A percentile compares a stretch with the other conserved stretches of the same genome.
Conservation (phyloP, 2,113 vertebrate species). For the Hyperoodon ampullatus region DNA sequence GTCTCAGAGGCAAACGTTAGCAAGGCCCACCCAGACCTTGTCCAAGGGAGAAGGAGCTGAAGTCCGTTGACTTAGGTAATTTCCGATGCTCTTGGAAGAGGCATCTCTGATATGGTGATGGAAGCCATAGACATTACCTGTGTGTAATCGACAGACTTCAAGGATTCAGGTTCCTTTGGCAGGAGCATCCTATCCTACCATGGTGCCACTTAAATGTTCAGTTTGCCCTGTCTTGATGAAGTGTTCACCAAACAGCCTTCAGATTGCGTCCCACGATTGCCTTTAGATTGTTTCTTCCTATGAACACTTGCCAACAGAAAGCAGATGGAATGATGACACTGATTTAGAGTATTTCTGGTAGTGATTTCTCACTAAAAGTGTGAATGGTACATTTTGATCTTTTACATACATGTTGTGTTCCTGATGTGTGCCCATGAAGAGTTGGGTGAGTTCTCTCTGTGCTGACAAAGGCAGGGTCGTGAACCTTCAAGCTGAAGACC, state of each 20-base stretch:
- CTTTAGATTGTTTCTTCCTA: neutral
- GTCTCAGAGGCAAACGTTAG: neutral
- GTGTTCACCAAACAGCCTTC: neutral
- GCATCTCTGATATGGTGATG: neutral
- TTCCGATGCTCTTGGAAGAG: neutral
- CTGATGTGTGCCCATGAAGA: neutral
- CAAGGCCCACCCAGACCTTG: neutral
- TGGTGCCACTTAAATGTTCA: neutral
- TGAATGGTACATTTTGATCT: neutral
- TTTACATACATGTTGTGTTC: neutral
- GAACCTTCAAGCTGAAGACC: neutral
- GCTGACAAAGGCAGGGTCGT: neutral
- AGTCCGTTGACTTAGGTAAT: neutral
- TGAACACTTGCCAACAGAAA: neutral
- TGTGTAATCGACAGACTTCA: neutral
- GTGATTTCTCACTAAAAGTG: neutral
- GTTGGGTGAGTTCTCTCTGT: neutral
- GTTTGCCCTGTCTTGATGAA: neutral
- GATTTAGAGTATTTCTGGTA: neutral
- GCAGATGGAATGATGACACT: neutral
- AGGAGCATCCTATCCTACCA: neutral
- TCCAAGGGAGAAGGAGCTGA: neutral
- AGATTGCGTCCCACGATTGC: no score
- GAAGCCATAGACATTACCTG: neutral
- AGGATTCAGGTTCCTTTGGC: neutral